These are phyloP conservation scores for Furnarius figulus DNA, from an alignment of 2,113 vertebrate species.

Conservation along the genomic window DNA sequence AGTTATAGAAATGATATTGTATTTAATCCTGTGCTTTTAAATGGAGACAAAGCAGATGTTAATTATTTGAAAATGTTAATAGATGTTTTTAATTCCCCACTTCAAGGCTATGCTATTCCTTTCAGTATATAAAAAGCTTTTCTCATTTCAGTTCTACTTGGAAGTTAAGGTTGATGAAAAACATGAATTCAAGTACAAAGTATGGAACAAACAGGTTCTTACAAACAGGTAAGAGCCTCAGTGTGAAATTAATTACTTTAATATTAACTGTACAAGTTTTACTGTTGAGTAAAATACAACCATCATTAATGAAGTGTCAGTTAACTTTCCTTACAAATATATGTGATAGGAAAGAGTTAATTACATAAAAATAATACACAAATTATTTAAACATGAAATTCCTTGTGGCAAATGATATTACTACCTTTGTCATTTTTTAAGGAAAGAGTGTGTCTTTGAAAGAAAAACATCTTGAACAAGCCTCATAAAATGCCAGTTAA, in stretches of 20 bases:
- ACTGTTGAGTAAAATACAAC: neutral
- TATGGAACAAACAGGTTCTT: no score
- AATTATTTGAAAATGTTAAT: neutral
- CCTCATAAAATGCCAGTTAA: neutral
- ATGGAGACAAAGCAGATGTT: neutral
- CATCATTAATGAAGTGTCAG: neutral
- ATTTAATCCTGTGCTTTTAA: neutral
- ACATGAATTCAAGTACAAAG: neutral
- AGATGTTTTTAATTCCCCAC: neutral
- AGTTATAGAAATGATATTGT: neutral
- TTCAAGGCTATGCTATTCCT: neutral
- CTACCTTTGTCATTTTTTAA: neutral
- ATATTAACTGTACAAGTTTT: neutral
- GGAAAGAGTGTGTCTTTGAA: neutral
- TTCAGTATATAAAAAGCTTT: neutral
- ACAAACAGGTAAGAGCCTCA: neutral
- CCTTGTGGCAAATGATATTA: neutral
- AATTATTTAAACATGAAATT: neutral
- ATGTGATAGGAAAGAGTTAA: neutral
- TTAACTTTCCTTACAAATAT: neutral
- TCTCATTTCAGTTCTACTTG: neutral
- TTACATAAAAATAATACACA: neutral
- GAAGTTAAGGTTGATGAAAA: neutral
- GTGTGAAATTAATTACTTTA: neutral
- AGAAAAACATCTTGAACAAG: neutral